Evolutionary conservation across 2,113 vertebrate genomes (phyloP), one percentile per base, ranked within the genome.

Genomic region (Tiliqua scincoides): DNA sequence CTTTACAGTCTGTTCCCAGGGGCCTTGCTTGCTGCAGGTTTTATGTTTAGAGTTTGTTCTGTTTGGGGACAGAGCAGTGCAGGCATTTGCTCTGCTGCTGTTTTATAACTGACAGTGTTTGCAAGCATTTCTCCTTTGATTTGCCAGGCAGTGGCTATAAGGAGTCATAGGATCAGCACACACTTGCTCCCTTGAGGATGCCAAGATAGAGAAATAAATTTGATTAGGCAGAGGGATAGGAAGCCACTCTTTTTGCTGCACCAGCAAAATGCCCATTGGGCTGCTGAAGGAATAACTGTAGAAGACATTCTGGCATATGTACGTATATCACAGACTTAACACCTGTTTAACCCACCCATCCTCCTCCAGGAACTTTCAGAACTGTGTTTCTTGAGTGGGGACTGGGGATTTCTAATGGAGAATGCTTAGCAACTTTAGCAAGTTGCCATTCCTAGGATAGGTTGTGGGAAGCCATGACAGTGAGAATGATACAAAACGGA

Each of bases 181-280:
- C 15, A 71, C 30, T 12, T 48, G 40, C 0, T 37, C 74, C 75
- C 63, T 0, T 7, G 84, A 78, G 68, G 1, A 21, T 23, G 70
- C 77, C 82, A 30, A 78, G 72, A 21, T 30, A 61, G 35, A 18
- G 43, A 0, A 0, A 37, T 18, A 23, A 63, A 15, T 7, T 40
- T 62, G 52, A 8, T 63, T 87, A 84, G 84, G 65, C 3, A 30
- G 0, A 0, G 32, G 0, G 0, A 5, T 67, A 86, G 52, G 79
- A 83, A 89, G 37, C 32, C 0, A 0, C 37, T 62, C 2, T 35
- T 76, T 81, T 89, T 1, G 61, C 67, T 30, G 59, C 35, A 7
- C 25, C 17, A 1, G 70, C n/a, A 17, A 17, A 85, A 6, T 25
- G 48, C 4, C 17, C 2, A 17, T 1, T 12, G 35, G 25, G 23